Conservation (phyloP, 2,113 vertebrate genomes). For the Calyptommatus sinebrachiatus region DNA sequence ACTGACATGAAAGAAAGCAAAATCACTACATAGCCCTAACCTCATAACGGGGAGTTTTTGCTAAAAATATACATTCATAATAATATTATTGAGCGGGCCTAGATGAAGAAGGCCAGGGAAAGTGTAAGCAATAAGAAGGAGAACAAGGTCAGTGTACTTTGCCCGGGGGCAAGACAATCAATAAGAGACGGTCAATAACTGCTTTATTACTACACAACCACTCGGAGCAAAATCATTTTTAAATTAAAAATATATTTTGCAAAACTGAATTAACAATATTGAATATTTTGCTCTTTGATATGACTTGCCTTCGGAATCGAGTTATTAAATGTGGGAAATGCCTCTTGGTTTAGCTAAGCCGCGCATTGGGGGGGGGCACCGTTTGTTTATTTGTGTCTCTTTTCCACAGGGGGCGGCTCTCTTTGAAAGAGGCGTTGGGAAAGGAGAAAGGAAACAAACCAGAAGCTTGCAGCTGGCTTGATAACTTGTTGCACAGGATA, state of each 20-base stretch:
- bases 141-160: constrained; percentile 93
- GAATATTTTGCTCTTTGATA: constrained; percentile 88
- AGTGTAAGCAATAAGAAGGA: constrained; percentile 89
- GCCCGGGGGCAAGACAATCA: constrained; percentile 96
- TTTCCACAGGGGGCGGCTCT: constrained; percentile 61
- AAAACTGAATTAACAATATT: constrained; percentile 90
- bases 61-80: constrained; percentile 99
- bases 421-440: constrained; percentile 47
- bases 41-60: constrained; percentile 87
- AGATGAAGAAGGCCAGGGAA: constrained; percentile 86
- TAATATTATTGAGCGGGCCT: constrained; percentile 96
- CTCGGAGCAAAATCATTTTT: constrained; percentile 95
- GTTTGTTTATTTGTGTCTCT: neutral
- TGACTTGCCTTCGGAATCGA: constrained; percentile 80
- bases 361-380: neutral
- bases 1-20: constrained; percentile 69
- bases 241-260: constrained; percentile 96
- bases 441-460: constrained; percentile 29
- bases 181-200: constrained; percentile 99
- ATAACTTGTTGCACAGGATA: constrained; percentile 23
- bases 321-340: constrained; percentile 81
- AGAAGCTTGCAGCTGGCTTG: constrained; percentile 39
- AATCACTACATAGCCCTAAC: constrained; percentile 88
- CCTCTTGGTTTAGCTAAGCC: constrained; percentile 63
- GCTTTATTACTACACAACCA: constrained; percentile 98